Conservation (phyloP, 2,113 vertebrate species). For the Callopanchax toddi region DNA sequence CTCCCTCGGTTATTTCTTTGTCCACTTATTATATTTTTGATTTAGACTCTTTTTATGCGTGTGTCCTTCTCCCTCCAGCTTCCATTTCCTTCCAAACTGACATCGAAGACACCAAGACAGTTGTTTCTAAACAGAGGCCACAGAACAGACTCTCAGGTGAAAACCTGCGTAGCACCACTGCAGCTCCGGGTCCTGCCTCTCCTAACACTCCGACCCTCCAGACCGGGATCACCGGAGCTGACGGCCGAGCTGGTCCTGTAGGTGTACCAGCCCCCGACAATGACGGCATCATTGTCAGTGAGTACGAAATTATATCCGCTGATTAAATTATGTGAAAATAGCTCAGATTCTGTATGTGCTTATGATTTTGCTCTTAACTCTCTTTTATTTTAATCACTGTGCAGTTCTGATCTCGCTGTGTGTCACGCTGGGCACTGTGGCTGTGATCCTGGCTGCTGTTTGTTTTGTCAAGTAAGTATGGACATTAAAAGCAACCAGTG, state of each 20-base stretch:
- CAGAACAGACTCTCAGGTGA: neutral
- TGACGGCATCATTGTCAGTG: slow-evolving; percentile 84
- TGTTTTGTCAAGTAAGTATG: slow-evolving; percentile 89
- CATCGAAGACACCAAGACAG: neutral
- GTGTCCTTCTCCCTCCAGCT: slow-evolving; percentile 15
- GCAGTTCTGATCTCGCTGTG: slow-evolving; percentile 85
- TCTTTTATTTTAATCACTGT: slow-evolving; percentile 1
- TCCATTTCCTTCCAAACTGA: neutral
- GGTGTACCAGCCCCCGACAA: slow-evolving; percentile 55
- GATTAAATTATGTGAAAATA: neutral
- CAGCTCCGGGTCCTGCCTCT: slow-evolving; percentile 1
- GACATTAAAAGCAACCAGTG: too few relatives aligned
- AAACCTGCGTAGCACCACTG: slow-evolving; percentile 2
- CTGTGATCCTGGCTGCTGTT: slow-evolving; percentile 79
- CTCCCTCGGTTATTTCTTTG: neutral
- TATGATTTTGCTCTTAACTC: neutral
- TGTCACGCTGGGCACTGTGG: slow-evolving; percentile 77
- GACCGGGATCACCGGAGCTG: neutral
- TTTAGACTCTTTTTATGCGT: neutral
- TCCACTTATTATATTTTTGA: neutral
- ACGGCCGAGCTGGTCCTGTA: slow-evolving; percentile 60
- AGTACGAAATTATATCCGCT: slow-evolving; percentile 51
- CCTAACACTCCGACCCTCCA: slow-evolving; percentile 14
- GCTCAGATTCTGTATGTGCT: neutral
- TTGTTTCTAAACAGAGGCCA: neutral